Conservation (phyloP, 2,113 vertebrate species). For the Arizona elegans region DNA sequence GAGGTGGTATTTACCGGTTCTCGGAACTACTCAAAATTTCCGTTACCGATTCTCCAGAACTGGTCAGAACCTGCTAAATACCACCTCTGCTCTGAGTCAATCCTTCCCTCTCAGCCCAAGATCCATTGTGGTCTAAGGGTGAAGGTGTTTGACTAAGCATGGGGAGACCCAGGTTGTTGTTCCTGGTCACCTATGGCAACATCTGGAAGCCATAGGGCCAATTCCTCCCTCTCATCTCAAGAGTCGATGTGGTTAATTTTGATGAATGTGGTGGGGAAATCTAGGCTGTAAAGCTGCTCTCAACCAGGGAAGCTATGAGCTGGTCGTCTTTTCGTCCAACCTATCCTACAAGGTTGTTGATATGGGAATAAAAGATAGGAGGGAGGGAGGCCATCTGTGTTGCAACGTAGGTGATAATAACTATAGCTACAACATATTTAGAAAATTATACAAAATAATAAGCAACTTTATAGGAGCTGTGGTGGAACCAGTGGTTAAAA, state of each 20-base stretch:
- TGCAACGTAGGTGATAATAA: neutral
- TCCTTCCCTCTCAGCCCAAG: too few relatives aligned
- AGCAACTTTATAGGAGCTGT: neutral
- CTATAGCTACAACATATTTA: neutral
- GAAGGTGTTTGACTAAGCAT: too few relatives aligned
- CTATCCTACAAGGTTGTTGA: neutral
- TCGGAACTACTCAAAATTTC: too few relatives aligned
- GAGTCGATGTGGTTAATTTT: neutral
- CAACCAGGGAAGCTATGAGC: neutral
- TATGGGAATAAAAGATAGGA: neutral
- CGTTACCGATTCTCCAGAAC: too few relatives aligned
- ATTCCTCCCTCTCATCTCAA: neutral
- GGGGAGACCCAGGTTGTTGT: too few relatives aligned
- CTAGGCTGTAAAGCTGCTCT: neutral
- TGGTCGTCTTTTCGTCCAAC: neutral
- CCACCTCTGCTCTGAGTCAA: neutral
- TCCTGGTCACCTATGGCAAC: too few relatives aligned
- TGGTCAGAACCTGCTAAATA: too few relatives aligned
- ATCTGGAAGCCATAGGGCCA: too few relatives aligned
- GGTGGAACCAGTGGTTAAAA: too few relatives aligned
- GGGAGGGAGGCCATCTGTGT: too few relatives aligned
- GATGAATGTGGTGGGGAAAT: neutral
- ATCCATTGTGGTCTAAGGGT: too few relatives aligned
- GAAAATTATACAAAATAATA: neutral
- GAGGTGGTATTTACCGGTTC: too few relatives aligned